Evolutionary conservation across 1,140 invertebrate genomes (phyloP).

Genomic region (Zaprionus kolodkinae): DNA sequence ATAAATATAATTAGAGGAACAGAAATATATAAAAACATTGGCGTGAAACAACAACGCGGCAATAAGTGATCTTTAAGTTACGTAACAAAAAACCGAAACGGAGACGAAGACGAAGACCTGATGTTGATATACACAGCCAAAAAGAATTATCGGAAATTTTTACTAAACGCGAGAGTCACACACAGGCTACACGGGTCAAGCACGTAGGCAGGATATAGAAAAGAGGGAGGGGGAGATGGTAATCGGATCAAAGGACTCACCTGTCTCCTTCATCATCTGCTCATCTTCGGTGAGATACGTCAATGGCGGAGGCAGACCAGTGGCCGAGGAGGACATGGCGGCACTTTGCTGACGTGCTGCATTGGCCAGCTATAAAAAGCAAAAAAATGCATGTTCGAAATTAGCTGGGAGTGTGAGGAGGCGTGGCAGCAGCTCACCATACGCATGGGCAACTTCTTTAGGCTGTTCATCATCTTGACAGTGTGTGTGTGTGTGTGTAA

Average conservation of each 20-base stretch:
- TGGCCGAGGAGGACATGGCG: constrained; percentile 67
- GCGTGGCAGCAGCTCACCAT: constrained; percentile 67
- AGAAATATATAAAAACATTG: neutral
- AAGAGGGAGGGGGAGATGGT: neutral
- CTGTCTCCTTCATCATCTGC: constrained; percentile 91
- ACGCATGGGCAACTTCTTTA: constrained; percentile 80
- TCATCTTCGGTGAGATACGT: constrained; percentile 91
- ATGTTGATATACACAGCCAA: constrained; percentile 17
- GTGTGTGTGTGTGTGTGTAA: constrained; percentile 24
- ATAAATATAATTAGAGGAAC: constrained; percentile 16
- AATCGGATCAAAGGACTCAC: constrained; percentile 84
- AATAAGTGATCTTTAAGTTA: constrained; percentile 44
- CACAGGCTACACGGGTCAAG: neutral
- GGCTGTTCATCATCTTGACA: constrained; percentile 77
- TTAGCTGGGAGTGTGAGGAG: constrained; percentile 12
- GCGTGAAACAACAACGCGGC: constrained; percentile 8
- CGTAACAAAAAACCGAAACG: constrained; percentile 38
- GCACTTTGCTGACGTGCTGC: constrained; percentile 78
- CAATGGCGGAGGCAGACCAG: constrained; percentile 85
- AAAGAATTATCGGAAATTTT: constrained; percentile 29
- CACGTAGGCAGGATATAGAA: neutral
- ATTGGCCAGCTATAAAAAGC: constrained; percentile 66
- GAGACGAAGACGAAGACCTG: neutral
- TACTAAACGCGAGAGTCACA: neutral
- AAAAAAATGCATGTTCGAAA: constrained; percentile 23